Evolutionary conservation across 2,888 invertebrate genomes (phyloP), one percentile per base, ranked within the genome.

Genomic region (Ormyrus rosae): DNA sequence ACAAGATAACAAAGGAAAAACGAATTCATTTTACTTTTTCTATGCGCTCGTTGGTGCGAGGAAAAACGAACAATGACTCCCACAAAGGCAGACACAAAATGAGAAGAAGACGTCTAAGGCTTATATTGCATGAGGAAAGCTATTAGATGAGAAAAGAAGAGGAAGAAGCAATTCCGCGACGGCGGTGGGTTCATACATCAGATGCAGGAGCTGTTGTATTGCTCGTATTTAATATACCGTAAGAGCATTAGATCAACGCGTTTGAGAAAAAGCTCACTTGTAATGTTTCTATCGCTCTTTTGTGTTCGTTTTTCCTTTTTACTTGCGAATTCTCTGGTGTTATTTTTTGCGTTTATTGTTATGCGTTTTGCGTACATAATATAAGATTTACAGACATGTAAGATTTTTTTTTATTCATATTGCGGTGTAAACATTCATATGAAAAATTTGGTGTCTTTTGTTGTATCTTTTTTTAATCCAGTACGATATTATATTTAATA

Each of bases 231-330:
- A 19, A 19, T 19, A 65, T 65, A 76, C 80, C 80, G 80, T 70
- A 75, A 75, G 58, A 80, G 34, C 78, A 51, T 51, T 80, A 48
- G 72, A 69, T 77, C 76, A 77, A 77, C 46, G 80, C 53, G 75
- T 74, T 19, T 19, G 51, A 72, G 48, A 67, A 46, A 74, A 67
- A 19, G 8, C 45, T 34, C 50, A 46, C 9, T 56, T 5, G 70
- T 19, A 69, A 77, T 56, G 19, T 77, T 63, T 56, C 51, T 68
- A 46, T n/a, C 53, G 13, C 48, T 53, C 65, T 0, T 8, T 50
- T 65, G 9, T 69, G 10, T 64, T 70, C 64, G 13, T 60, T 63
- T 60, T 60, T 60, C 34, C 53, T 34, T 50, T 46, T 53, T 2
- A 19, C 19, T 19, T 19, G 1, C 19, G 19, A 19, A 19, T 19